Base-by-base conservation (phyloP, 2,888 invertebrate species). In the Ophioninae sp. region DNA sequence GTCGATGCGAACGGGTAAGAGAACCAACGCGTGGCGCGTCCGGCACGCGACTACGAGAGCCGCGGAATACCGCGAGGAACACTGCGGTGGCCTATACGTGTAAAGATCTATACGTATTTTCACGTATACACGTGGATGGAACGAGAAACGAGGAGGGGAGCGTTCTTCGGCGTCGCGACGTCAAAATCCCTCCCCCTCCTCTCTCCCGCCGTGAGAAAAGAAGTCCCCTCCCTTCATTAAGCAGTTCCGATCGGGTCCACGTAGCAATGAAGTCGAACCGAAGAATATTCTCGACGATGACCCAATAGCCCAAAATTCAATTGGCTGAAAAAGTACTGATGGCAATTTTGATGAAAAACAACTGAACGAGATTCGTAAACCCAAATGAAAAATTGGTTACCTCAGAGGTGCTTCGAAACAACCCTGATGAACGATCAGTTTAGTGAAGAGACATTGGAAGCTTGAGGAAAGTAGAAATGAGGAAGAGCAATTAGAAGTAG, bases 41-140 rank as follows among this genome's bases (percentile, higher is more conserved):
- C 86, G 83, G 85, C 87, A 86, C 87, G 88, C 88, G 83, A 89
- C 86, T 89, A 88, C 87, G 75, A 82, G 84, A 79, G 72, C 57
- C 85, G 88, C 85, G 84, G 30, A 80, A 77, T 83, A 85, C 86
- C 81, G 86, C 85, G 82, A 76, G 76, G 77, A 67, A n/a, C 30
- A 61, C 44, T 78, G 82, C 78, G 85, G 81, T 83, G 64, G 80
- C 70, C 81, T 78, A 74, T 56, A 80, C n/a, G 69, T 50, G 50
- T 50, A 50, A 50, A 50, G 50, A 17, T 50, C 6, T 50, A 50
- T 50, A 50, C 17, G 56, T 23, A 78, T 61, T 37, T 69, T 59
- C 39, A 75, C 57, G 68, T 67, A 67, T 57, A 64, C 7, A 75
- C 56, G 67, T 37, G 30, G 17, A 50, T 50, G 20, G 8, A 56